A percentile compares a stretch with the other conserved stretches of the same genome.
Conservation (phyloP, 1,140 invertebrate genomes). For the Drosophila sucinea region DNA sequence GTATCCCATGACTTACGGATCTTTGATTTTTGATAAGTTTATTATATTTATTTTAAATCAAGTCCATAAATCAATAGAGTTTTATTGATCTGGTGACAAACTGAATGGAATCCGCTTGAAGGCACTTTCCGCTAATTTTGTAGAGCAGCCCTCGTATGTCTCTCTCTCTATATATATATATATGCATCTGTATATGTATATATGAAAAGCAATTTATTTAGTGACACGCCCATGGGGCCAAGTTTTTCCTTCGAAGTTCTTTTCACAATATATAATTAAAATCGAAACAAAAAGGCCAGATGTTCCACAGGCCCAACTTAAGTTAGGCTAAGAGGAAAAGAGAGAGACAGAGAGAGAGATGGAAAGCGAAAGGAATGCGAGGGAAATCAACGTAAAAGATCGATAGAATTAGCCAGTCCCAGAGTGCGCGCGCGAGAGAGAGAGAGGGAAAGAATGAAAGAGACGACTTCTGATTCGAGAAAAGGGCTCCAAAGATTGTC, state of each 20-base stretch:
- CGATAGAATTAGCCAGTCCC: slow-evolving; percentile 39
- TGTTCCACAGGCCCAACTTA: slow-evolving; percentile 40
- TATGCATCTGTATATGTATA: slow-evolving; percentile 15
- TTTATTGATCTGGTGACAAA: no score
- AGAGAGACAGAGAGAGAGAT: background rate
- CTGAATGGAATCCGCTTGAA: no score
- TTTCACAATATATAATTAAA: slow-evolving; percentile 81
- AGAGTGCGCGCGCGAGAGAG: slow-evolving; percentile 19
- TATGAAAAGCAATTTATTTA: slow-evolving; percentile 80
- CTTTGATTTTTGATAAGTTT: no score
- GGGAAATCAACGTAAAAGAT: slow-evolving; percentile 41
- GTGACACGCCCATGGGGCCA: slow-evolving; percentile 71
- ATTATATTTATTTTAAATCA: no score
- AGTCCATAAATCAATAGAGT: no score
- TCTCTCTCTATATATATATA: no score
- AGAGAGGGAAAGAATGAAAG: slow-evolving; percentile 15
- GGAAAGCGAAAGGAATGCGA: slow-evolving; percentile 17
- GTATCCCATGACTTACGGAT: background rate
- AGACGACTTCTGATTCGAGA: slow-evolving; percentile 1
- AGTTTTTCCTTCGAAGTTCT: slow-evolving; percentile 70
- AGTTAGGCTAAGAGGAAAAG: slow-evolving; percentile 15
- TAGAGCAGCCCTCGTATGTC: slow-evolving; percentile 5
- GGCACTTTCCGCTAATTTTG: background rate
- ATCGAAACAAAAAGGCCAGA: slow-evolving; percentile 70
- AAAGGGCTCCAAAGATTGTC: slow-evolving; percentile 57